Base-by-base conservation (phyloP, 2,888 invertebrate species). In the Schizaphis graminum region DNA sequence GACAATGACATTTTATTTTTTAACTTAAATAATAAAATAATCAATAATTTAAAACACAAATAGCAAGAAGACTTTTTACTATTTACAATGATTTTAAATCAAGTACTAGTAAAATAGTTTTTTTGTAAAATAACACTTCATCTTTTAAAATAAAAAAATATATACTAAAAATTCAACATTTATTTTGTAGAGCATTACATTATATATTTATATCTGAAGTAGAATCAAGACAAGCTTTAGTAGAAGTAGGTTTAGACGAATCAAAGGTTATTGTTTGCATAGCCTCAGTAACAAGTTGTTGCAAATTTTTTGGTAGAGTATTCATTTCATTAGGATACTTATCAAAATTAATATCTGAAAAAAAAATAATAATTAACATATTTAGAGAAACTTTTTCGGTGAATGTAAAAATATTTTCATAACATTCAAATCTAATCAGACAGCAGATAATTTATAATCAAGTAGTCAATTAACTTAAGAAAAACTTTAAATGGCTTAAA, bases 311-410 rank as follows among this genome's bases (percentile, higher is more conserved):
- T 44, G 94, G 91, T 61, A 94, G 35, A 24, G 86, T 94, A 86
- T 91, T 94, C 61, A 94, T 57, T 86, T 94, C 94, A 86, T 87
- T 91, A 26, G 94, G 90, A 91, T 86, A 94, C 53, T 94, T 49
- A 49, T 94, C 94, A 26, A 94, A 86, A 91, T 67, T 84, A 57
- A 26, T 28, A n/a, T n/a, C 94, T 94, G 61, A 21, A 94, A 93
- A 77, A 92, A 89, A n/a, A 35, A 77, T 35, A 21, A 77, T 77
- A 77, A 28, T 10, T 67, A 67, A n/a, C 4, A n/a, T 35, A 7
- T 77, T 77, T 35, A 35, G 21, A 35, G 21, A 21, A 77, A 35
- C 3, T 35, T 35, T 35, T 35, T 77, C 0, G 26, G 35, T 21
- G 8, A 35, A n/a, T 21, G 21, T 2, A 35, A 77, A 77, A 77